phyloP scores from a whole-genome alignment of 2,888 invertebrate species.

The Pemphredon lugubris region DNA sequence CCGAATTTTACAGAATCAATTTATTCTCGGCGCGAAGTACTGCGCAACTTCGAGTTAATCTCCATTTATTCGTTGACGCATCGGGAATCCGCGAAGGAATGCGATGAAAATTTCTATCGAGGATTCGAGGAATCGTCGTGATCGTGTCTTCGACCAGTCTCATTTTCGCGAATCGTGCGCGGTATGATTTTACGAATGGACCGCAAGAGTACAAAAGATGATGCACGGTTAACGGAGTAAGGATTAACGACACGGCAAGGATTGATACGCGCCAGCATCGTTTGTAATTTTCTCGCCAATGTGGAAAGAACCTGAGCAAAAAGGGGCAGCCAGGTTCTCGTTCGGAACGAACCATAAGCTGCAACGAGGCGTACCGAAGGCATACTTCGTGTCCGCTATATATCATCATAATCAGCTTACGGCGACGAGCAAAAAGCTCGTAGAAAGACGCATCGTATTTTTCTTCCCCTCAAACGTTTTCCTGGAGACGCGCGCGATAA shows the following conservation, averaged over 20 bases:
- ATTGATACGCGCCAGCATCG: conserved; percentile 3
- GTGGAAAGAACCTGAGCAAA: conserved; percentile 15
- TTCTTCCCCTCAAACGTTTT: conserved; percentile 26
- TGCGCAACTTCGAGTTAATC: too few relatives aligned
- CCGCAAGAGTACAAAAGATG: background rate
- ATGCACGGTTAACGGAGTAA: conserved; percentile 1
- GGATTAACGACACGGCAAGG: conserved; percentile 24
- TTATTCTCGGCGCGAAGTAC: too few relatives aligned
- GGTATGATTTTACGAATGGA: background rate
- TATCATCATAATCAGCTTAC: conserved; percentile 63
- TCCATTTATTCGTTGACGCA: too few relatives aligned
- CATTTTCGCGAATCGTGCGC: background rate
- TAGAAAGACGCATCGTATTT: conserved; percentile 23
- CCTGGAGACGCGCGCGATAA: conserved; percentile 15
- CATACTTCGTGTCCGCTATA: conserved; percentile 46
- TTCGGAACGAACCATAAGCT: conserved; percentile 19
- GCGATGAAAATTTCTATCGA: too few relatives aligned
- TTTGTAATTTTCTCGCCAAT: conserved; percentile 34
- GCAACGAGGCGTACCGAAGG: conserved; percentile 36
- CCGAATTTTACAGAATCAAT: too few relatives aligned
- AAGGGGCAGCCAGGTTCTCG: background rate
- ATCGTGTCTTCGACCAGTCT: too few relatives aligned
- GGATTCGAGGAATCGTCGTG: too few relatives aligned
- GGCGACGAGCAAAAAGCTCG: conserved; percentile 38
- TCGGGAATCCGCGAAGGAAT: too few relatives aligned